Evolutionary conservation across 2,797 vertebrate genomes (phyloP), one percentile per base, ranked within the genome.

Genomic region (Dryobates pubescens): DNA sequence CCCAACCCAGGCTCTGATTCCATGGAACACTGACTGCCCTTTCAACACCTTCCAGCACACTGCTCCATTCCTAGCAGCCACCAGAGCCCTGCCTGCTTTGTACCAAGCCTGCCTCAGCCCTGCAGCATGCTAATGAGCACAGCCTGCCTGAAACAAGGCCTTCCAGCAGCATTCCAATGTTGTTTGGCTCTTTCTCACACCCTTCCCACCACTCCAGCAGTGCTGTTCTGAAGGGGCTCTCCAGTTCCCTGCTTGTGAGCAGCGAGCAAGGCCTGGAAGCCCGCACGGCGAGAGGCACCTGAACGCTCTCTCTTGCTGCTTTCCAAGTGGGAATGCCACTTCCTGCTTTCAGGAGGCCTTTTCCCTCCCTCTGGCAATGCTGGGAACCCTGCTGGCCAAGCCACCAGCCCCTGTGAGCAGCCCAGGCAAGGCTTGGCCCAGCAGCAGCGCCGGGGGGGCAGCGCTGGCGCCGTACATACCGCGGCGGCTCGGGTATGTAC

Each of bases 401-500:
- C 83, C 92, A 59, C 1, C 38, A 2, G 4, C 6, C 47, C 78
- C 68, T 17, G 29, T 30, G 10, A 36, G 7, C 63, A 63, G 61
- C 24, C 24, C 67, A 43, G 90, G 59, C 82, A 76, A 77, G 43
- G 83, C 6, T 36, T 58, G 41, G 77, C 62, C 89, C 17, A 17
- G 41, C 38, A 87, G 91, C 92, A 65, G 51, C 82, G 87, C 89
- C 70, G 38, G 26, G 59, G 57, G 83, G 20, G 72, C n/a, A 64
- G 79, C 73, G 87, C 87, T 61, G 64, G 30, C 34, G 82, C 87
- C 51, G 72, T 74, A 83, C 93, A 95, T 92, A 84, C 93, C 38
- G 58, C 56, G 54, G 36, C 36, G 36, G 79, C 61, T 92, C 88
- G 86, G 92, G 86, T 61, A 94, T 79, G 92, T 89, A 94, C 94